These are phyloP conservation scores for Tokudaia muenninki DNA, from an alignment of 2,797 vertebrate species.

Conservation along the genomic window DNA sequence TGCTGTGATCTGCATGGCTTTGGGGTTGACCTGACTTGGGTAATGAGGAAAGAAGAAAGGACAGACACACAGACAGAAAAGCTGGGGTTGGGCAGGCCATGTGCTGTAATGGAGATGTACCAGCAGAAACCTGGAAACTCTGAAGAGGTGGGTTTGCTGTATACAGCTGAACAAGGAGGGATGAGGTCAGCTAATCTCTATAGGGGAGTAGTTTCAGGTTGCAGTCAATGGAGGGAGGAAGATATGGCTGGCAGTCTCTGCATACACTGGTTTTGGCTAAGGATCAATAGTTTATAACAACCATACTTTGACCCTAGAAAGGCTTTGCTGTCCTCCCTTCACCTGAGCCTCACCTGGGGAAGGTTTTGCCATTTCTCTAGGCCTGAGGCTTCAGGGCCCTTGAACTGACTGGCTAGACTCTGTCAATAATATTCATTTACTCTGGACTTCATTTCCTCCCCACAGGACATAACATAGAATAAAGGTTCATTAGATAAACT, in stretches of 20 bases:
- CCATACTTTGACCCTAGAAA: neutral
- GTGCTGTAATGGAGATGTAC: neutral
- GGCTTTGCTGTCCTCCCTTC: neutral
- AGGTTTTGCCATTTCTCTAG: neutral
- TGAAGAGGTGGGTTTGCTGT: neutral
- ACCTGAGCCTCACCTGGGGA: neutral
- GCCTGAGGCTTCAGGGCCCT: neutral
- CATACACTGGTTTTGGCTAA: neutral
- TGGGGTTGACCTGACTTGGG: neutral
- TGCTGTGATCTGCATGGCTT: neutral
- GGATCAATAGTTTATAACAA: neutral
- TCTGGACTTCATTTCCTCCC: neutral
- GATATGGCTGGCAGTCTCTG: neutral
- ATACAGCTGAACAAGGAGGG: neutral
- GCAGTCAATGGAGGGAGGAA: neutral
- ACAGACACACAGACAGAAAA: neutral
- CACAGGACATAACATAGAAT: neutral
- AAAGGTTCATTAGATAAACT: neutral
- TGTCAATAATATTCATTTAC: neutral
- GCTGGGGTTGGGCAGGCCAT: neutral
- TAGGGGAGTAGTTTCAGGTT: neutral
- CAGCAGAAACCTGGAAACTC: neutral
- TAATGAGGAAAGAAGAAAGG: neutral
- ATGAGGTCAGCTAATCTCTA: neutral
- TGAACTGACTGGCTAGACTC: neutral